A percentile compares a stretch with the other conserved stretches of the same genome.
phyloP scores from a whole-genome alignment of 2,113 vertebrate species.

The Phainopepla nitens region DNA sequence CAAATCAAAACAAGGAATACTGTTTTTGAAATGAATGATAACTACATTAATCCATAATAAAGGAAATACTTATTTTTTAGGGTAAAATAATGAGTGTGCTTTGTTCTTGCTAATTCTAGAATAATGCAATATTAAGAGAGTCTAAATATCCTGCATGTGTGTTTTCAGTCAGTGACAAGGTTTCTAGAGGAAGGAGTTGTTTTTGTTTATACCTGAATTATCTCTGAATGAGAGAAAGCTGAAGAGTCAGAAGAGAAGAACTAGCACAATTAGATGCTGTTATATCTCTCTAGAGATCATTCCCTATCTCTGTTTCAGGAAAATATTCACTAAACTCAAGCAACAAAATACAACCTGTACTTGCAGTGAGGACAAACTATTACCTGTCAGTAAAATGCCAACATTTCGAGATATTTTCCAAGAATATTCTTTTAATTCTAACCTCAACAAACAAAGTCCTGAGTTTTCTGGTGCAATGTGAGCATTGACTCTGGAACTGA shows the following conservation, averaged over 20 bases:
- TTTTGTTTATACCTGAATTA: slow-evolving; percentile 6
- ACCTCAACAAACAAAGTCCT: not conserved
- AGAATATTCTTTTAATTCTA: not conserved
- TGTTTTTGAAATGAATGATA: not conserved
- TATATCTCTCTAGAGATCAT: not conserved
- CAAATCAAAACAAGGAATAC: not conserved
- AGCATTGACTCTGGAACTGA: not conserved
- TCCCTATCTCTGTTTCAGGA: not conserved
- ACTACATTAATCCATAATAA: not conserved
- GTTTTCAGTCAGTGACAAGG: not conserved
- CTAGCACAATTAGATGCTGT: not conserved
- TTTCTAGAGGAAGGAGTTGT: not conserved
- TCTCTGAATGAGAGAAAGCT: not conserved
- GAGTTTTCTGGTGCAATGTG: not conserved
- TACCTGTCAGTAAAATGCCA: not conserved
- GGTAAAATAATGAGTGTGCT: not conserved
- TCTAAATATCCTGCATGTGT: not conserved
- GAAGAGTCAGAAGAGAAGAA: not conserved
- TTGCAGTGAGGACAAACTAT: not conserved
- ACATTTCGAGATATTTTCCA: not conserved
- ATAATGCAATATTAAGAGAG: not conserved
- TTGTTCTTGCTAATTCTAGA: not conserved
- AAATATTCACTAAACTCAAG: not conserved
- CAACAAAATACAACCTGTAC: not conserved
- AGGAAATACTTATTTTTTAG: not conserved